Evolutionary conservation across 2,113 vertebrate genomes (phyloP).

Genomic region (Corythornis madagascariensis): DNA sequence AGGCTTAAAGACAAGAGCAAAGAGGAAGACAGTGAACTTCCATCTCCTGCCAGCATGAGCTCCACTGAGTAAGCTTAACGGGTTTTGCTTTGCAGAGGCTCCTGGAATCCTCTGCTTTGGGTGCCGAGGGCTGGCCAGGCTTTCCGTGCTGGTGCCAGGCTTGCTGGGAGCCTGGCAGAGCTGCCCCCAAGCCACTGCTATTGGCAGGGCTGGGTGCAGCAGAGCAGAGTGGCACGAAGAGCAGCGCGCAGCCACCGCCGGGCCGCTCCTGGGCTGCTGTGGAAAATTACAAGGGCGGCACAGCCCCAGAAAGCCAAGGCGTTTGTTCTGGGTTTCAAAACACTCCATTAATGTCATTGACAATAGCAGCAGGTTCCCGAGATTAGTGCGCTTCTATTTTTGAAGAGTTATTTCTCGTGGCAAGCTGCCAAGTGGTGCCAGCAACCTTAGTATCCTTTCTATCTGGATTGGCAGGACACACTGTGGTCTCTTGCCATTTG

Average conservation of each 20-base stretch:
- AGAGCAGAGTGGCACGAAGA: not conserved
- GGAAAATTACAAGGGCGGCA: slow-evolving; percentile 38
- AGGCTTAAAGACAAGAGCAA: not conserved
- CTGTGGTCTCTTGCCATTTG: not conserved
- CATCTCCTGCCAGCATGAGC: not conserved
- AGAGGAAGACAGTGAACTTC: not conserved
- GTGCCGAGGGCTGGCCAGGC: not conserved
- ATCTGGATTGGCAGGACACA: slow-evolving; percentile 61
- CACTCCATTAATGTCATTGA: slow-evolving; percentile 47
- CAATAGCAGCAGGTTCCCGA: slow-evolving; percentile 56
- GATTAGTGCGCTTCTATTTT: slow-evolving; percentile 68
- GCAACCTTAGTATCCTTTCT: not conserved
- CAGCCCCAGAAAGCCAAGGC: not conserved
- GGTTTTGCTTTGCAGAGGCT: not conserved
- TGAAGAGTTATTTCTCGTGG: slow-evolving; percentile 49
- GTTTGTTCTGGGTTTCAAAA: slow-evolving; percentile 37
- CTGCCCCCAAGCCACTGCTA: accelerated
- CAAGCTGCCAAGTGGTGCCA: slow-evolving; percentile 28
- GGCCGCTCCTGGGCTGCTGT: accelerated
- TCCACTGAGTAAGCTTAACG: not conserved
- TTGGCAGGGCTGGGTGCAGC: not conserved
- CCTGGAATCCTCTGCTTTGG: not conserved
- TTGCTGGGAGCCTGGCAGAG: not conserved
- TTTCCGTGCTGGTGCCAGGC: no score
- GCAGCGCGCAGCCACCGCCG: accelerated